Conservation (phyloP, 2,113 vertebrate genomes). For the Tenrec ecaudatus region DNA sequence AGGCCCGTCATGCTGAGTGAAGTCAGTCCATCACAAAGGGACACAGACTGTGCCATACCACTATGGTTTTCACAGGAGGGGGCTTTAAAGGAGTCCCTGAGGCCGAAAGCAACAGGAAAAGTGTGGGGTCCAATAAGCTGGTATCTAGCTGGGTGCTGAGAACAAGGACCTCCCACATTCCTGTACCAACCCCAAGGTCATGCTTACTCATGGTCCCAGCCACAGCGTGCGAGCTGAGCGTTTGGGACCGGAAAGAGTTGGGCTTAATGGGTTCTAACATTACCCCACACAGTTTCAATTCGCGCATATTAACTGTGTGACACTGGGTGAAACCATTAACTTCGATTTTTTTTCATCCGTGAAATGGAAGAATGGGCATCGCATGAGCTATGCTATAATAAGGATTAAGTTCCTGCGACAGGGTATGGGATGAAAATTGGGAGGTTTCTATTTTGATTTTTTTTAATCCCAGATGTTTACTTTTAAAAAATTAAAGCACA, state of each 20-base stretch:
- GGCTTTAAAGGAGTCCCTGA: not conserved
- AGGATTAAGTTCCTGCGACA: not conserved
- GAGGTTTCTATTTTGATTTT: not conserved
- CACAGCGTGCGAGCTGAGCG: not conserved
- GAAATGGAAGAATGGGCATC: not conserved
- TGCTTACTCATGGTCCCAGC: not conserved
- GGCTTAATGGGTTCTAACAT: not conserved
- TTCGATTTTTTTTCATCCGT: not conserved
- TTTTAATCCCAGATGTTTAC: not conserved
- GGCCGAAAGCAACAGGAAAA: not conserved
- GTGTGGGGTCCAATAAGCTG: not conserved
- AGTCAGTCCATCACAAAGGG: too few species aligned
- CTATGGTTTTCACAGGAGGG: too few species aligned
- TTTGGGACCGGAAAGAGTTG: not conserved
- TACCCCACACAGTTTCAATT: too few species aligned
- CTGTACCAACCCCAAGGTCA: not conserved
- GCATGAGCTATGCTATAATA: not conserved
- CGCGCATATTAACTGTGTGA: not conserved
- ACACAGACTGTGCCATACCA: too few species aligned
- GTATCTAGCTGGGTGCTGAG: not conserved
- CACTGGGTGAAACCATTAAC: not conserved
- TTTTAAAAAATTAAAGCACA: not conserved
- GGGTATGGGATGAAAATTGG: not conserved
- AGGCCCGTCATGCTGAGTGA: too few species aligned
- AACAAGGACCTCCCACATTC: accelerated